Evolutionary conservation across 2,797 vertebrate species (phyloP).

Genomic region (Adelosebastes latens): DNA sequence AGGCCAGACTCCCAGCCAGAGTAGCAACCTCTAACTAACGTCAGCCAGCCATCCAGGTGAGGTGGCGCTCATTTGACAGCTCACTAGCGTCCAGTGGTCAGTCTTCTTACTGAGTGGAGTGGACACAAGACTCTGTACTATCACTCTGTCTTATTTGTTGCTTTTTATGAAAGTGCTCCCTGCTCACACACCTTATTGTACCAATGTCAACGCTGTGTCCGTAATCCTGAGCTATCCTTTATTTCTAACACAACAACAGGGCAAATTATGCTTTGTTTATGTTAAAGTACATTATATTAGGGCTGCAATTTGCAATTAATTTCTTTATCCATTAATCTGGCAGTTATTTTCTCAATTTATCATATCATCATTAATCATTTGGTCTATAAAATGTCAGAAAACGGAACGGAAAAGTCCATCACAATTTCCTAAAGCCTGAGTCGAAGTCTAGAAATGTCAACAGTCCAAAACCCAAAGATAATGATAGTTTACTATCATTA

Average conservation of each 20-base stretch:
- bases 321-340: not conserved
- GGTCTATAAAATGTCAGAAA: not conserved
- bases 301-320: not conserved
- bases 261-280: not conserved
- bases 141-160: not conserved
- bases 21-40: conserved; percentile 3
- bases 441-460: not conserved
- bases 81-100: not conserved
- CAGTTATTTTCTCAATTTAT: not conserved
- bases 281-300: not conserved
- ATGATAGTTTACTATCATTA: not conserved
- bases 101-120: not conserved
- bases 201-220: not conserved
- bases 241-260: not conserved
- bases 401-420: not conserved
- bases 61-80: not conserved
- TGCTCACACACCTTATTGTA: not conserved
- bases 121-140: not conserved
- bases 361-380: not conserved
- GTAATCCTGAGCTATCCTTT: not conserved
- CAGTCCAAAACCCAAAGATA: not conserved
- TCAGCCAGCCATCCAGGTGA: not conserved
- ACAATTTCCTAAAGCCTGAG: not conserved
- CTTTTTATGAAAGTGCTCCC: not conserved
- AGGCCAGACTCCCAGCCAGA: conserved; percentile 15